A percentile compares a stretch with the other conserved stretches of the same genome.
Evolutionary conservation across 1,140 invertebrate species (phyloP).

Genomic region (Ceratosolen fusciceps): DNA sequence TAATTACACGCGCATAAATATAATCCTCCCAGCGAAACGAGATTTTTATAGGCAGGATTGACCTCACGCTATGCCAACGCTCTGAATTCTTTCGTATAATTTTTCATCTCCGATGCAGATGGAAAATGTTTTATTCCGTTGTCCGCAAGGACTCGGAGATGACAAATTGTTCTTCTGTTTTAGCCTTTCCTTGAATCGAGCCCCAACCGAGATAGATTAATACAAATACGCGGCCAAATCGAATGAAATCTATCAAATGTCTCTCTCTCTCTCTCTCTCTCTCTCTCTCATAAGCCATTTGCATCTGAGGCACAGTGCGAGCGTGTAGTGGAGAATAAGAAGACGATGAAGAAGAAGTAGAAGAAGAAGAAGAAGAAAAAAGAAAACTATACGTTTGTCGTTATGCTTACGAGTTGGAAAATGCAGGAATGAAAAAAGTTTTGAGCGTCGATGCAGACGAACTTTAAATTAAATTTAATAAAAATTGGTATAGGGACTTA

Average conservation of each 20-base stretch:
- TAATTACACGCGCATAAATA: background rate
- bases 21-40: background rate
- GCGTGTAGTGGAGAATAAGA: too few species aligned
- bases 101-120: conserved; percentile 8
- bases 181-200: background rate
- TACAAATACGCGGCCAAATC: background rate
- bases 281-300: background rate
- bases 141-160: background rate
- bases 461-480: too few species aligned
- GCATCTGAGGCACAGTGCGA: too few species aligned
- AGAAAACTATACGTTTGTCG: too few species aligned
- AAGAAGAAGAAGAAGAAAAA: too few species aligned
- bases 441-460: too few species aligned
- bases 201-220: background rate
- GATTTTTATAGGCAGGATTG: conserved; percentile 6
- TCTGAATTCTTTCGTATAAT: conserved; percentile 28
- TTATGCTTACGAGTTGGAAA: too few species aligned
- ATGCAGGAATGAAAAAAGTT: too few species aligned
- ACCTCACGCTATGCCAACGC: background rate
- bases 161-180: conserved; percentile 17
- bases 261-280: too few species aligned
- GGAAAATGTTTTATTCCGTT: conserved; percentile 30
- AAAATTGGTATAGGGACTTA: too few species aligned
- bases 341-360: too few species aligned
- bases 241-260: background rate